Percentiles rank a stretch among this genome's conserved stretches.
Evolutionary conservation across 1,140 invertebrate genomes (phyloP).

Genomic region (Zaprionus camerounensis): DNA sequence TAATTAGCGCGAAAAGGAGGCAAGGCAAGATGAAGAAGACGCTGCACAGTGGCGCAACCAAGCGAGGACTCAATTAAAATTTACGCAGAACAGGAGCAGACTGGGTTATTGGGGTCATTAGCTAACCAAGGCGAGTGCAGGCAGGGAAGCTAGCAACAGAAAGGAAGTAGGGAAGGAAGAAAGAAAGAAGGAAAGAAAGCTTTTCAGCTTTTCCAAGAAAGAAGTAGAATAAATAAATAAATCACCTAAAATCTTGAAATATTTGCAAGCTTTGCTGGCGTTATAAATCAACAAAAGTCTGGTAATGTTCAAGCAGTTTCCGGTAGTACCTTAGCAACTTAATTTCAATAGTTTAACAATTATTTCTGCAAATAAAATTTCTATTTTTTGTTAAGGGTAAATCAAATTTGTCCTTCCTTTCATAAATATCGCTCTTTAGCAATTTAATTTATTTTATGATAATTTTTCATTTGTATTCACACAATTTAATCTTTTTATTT

Average conservation of each 20-base stretch:
- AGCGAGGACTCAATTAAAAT: conserved; percentile 67
- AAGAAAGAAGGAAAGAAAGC: not conserved
- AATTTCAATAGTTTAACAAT: too few species aligned
- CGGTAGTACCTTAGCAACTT: too few species aligned
- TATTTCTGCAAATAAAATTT: too few species aligned
- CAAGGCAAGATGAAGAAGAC: not conserved
- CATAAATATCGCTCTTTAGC: too few species aligned
- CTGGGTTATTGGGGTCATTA: conserved; percentile 7
- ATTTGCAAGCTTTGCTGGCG: not conserved
- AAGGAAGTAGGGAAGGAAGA: not conserved
- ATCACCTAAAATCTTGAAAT: not conserved
- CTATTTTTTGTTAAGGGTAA: too few species aligned
- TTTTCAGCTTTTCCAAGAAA: not conserved
- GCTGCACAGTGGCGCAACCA: conserved; percentile 36
- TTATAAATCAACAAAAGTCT: not conserved
- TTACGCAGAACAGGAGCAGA: conserved; percentile 43
- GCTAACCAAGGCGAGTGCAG: conserved; percentile 2
- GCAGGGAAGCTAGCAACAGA: not conserved
- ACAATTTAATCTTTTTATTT: too few species aligned
- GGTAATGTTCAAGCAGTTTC: not conserved
- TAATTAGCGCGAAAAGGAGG: conserved; percentile 51
- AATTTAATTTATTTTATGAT: too few species aligned
- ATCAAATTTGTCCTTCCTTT: too few species aligned
- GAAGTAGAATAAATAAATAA: not conserved
- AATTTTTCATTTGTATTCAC: too few species aligned